Evolutionary conservation across 35 echinoderm and acorn worm genomes (phyloP).

Genomic region (Chiridota heheva): DNA sequence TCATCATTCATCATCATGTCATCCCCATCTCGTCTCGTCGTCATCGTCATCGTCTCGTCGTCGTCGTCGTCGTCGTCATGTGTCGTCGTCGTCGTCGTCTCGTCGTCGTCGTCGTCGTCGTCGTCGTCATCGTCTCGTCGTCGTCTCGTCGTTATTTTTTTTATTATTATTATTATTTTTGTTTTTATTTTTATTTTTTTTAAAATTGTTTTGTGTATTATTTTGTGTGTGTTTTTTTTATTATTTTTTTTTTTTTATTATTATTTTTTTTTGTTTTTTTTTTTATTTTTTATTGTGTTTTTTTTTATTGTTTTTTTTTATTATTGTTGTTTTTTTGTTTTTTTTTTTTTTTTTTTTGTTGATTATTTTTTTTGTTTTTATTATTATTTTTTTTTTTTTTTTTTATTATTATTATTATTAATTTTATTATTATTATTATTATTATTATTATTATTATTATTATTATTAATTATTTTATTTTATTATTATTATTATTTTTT

Average conservation of each 20-base stretch:
- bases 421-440: background rate
- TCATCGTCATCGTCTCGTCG: too few relatives aligned
- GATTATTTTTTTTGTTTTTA: background rate
- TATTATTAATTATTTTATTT: background rate
- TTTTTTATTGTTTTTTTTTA: background rate
- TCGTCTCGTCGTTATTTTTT: background rate
- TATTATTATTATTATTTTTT: background rate
- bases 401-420: background rate
- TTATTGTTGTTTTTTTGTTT: background rate
- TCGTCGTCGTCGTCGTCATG: background rate
- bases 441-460: background rate
- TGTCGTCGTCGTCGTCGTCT: too few relatives aligned
- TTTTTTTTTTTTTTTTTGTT: background rate
- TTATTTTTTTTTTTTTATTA: background rate
- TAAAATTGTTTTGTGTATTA: background rate
- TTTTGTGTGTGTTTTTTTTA: background rate
- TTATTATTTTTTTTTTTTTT: slow-evolving; percentile 7
- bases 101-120: background rate
- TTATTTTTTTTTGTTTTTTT: slow-evolving; percentile 3
- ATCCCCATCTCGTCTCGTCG: background rate
- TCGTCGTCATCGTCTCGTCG: too few relatives aligned
- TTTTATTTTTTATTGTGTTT: background rate
- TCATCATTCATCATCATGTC: background rate
- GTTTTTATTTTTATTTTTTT: slow-evolving; percentile 4
- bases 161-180: background rate